Evolutionary conservation across 2,797 vertebrate species (phyloP).

Genomic region (Sphenopsis melanotis): DNA sequence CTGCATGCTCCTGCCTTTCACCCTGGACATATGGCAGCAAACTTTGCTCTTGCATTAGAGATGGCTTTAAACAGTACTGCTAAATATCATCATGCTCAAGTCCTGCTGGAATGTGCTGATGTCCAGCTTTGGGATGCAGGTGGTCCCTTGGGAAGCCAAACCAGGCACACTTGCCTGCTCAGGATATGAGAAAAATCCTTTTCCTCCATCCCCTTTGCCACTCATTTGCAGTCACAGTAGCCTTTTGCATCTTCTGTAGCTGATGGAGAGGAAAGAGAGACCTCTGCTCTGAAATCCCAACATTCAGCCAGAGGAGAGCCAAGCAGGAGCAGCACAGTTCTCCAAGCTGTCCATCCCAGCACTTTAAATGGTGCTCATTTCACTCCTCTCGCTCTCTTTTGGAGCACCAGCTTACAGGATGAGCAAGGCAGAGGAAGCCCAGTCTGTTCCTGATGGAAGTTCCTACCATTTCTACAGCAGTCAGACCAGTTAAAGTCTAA

Average conservation of each 20-base stretch:
- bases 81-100: not conserved
- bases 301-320: not conserved
- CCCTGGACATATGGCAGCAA: not conserved
- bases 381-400: not conserved
- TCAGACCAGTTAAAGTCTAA: not conserved
- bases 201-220: not conserved
- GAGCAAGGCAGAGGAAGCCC: not conserved
- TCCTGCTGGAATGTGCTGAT: not conserved
- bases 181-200: not conserved
- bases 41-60: not conserved
- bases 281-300: not conserved
- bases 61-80: not conserved
- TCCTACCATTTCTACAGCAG: not conserved
- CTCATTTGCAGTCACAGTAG: rapidly evolving
- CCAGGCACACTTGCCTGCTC: not conserved
- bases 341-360: not conserved
- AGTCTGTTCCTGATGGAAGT: not conserved
- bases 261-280: not conserved
- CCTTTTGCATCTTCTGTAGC: not conserved
- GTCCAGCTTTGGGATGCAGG: not conserved
- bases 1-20: not conserved
- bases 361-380: not conserved
- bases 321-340: not conserved
- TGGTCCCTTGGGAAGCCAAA: not conserved
- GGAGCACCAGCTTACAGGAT: not conserved